Evolutionary conservation across 2,113 vertebrate species (phyloP), one percentile per base, ranked within the genome.

Genomic region (Hippopotamus amphibius): DNA sequence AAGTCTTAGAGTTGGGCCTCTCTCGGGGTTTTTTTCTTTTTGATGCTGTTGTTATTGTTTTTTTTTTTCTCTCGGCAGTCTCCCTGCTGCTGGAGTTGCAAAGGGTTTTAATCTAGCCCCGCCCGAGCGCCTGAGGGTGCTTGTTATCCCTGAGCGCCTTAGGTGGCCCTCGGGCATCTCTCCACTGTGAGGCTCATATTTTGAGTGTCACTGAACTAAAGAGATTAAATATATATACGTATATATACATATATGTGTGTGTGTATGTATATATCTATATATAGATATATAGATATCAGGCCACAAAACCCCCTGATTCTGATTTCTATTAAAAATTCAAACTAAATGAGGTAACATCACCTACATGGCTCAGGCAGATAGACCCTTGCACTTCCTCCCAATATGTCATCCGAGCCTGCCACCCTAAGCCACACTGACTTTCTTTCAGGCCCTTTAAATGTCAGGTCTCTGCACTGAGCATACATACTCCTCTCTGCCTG

Each of bases 181-280:
- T 37, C 37, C 37, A 37, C 37, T 37, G 37, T 48, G n/a, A 66
- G 71, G 68, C 24, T 92, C 37, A 77, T 33, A 19, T 48, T 71
- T 82, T 28, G 4, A 43, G 12, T 82, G 33, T 77, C 91, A 86
- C 9, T 68, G 50, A 97, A 46, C 28, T n/a, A 59, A 26, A 85
- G 43, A 76, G 28, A n/a, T 46, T 57, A 57, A 57, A 21, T 57
- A 21, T 57, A 57, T 57, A 57, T 21, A 57, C 55, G 19, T 21
- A 19, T 57, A 0, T 57, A 19, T 7, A 12, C 12, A 11, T 50
- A 12, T 50, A 12, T 50, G 11, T 50, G 48, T 50, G 48, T 50
- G 53, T 5, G 55, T 19, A 19, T 21, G 55, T 57, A 21, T 57
- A n/a, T 61, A 37, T 37, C 37, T 37, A 37, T 37, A 37, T 37